Conservation (phyloP, 2,113 vertebrate species). For the Sporophila hypoxantha region DNA sequence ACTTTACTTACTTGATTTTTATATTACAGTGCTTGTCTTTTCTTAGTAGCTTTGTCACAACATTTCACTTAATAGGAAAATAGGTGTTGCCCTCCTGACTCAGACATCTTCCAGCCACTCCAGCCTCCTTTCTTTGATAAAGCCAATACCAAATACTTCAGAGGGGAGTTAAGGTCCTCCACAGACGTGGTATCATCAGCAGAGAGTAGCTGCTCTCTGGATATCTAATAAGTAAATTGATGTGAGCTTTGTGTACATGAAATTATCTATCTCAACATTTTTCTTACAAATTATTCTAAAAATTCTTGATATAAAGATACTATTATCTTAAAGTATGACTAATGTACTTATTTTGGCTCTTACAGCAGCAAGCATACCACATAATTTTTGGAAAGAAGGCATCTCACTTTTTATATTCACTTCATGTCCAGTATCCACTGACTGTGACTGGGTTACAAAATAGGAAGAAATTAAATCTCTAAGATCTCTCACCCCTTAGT, state of each 20-base stretch:
- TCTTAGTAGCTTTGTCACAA: neutral
- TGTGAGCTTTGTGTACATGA: neutral
- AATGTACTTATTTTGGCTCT: neutral
- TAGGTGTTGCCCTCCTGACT: neutral
- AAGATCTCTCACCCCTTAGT: neutral
- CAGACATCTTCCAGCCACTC: neutral
- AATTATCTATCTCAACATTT: neutral
- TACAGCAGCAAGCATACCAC: neutral
- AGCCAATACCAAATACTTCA: neutral
- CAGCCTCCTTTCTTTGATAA: neutral
- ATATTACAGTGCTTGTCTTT: neutral
- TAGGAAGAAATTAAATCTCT: neutral
- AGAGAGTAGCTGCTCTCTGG: neutral
- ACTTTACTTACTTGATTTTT: neutral
- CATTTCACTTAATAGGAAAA: neutral
- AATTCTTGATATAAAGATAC: neutral
- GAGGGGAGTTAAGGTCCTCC: neutral
- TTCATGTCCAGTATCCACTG: neutral
- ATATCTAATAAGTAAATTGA: neutral
- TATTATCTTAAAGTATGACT: neutral
- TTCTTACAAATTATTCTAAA: neutral
- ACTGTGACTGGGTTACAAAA: neutral
- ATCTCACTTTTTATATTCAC: neutral
- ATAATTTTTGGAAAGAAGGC: neutral
- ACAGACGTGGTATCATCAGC: neutral